These are phyloP conservation scores for Sinocyclocheilus rhinocerous DNA, from an alignment of 2,113 vertebrate genomes.

Conservation along the genomic window DNA sequence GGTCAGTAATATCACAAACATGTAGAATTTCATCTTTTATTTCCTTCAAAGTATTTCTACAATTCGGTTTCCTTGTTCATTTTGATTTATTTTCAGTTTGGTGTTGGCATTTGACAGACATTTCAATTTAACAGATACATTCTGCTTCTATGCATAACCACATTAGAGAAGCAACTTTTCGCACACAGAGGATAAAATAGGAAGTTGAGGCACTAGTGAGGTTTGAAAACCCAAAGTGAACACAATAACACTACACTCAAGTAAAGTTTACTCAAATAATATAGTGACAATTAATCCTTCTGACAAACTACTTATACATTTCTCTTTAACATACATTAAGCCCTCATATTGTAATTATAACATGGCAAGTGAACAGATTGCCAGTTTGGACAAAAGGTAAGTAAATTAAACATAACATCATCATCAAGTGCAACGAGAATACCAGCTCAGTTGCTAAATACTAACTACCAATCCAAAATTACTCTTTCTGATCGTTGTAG, in stretches of 20 bases:
- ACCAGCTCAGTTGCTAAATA: conserved; percentile 31
- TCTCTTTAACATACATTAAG: background rate
- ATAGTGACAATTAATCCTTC: background rate
- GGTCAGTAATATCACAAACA: too few relatives aligned
- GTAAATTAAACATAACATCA: background rate
- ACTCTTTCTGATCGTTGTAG: background rate
- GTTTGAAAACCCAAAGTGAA: background rate
- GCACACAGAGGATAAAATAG: background rate
- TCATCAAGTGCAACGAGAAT: conserved; percentile 20
- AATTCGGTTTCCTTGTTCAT: too few relatives aligned
- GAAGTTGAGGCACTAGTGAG: background rate
- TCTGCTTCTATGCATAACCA: conserved; percentile 3
- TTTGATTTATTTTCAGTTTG: too few relatives aligned
- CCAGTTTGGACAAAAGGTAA: background rate
- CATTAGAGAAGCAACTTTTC: background rate
- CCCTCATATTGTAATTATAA: background rate
- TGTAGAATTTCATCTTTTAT: too few relatives aligned
- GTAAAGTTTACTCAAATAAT: background rate
- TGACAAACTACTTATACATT: background rate
- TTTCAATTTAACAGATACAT: too few relatives aligned
- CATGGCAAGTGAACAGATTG: background rate
- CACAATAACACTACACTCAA: background rate
- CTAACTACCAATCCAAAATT: too few relatives aligned
- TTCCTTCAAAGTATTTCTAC: too few relatives aligned
- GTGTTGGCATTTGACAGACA: too few relatives aligned